Percentiles rank a stretch among this genome's conserved stretches.
Evolutionary conservation across 1,140 invertebrate species (phyloP).

Genomic region (Leptinotarsa lineolata): DNA sequence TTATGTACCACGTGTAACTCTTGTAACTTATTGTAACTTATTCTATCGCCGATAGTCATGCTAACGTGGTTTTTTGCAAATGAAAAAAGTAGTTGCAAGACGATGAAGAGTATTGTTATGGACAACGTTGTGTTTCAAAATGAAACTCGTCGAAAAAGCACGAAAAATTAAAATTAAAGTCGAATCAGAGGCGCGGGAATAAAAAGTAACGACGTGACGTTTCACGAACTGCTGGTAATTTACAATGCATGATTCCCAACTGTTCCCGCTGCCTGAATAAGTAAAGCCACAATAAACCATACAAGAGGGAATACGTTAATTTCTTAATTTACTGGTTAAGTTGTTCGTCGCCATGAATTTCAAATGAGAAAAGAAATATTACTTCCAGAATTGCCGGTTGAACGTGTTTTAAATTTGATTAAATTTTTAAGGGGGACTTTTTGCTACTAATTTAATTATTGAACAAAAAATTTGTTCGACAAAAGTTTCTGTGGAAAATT

Average conservation of each 20-base stretch:
- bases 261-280: constrained; percentile 49
- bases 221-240: constrained; percentile 49
- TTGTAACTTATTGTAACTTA: no score
- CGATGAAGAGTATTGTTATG: no score
- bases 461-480: constrained; percentile 11
- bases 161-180: not conserved
- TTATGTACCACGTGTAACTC: no score
- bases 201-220: constrained; percentile 46
- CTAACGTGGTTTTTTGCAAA: no score
- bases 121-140: not conserved
- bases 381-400: constrained; percentile 49
- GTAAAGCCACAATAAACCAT: constrained; percentile 55
- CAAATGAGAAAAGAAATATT: constrained; percentile 51
- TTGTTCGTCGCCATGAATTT: constrained; percentile 53
- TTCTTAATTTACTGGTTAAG: constrained; percentile 56
- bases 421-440: constrained; percentile 42
- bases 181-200: constrained; percentile 15
- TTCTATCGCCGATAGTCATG: no score
- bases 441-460: constrained; percentile 38
- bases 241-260: constrained; percentile 48
- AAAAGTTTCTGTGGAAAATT: constrained; percentile 22
- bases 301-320: constrained; percentile 56
- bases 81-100: no score
- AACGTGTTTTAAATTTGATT: constrained; percentile 48
- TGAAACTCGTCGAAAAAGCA: not conserved